phyloP scores from a whole-genome alignment of 2,888 invertebrate genomes.

The Polydrusus tereticollis region DNA sequence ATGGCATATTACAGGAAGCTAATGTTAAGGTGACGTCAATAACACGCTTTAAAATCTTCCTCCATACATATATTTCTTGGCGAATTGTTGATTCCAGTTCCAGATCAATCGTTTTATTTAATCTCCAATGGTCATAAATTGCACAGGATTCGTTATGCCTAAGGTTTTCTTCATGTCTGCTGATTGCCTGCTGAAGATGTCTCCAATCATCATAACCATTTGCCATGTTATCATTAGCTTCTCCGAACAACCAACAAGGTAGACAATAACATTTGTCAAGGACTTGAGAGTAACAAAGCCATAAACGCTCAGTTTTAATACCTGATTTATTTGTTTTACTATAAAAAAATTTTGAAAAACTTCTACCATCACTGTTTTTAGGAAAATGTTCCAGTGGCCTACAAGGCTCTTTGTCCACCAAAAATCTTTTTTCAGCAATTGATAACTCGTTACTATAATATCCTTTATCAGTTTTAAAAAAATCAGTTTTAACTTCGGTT shows the following conservation, averaged over 20 bases:
- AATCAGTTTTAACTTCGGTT: neutral
- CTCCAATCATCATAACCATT: neutral
- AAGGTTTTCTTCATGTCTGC: slow-evolving; percentile 8
- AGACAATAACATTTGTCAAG: slow-evolving; percentile 3
- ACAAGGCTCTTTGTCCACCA: neutral
- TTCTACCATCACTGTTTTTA: neutral
- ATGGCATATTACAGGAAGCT: neutral
- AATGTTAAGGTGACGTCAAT: slow-evolving; percentile 17
- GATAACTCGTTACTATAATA: neutral
- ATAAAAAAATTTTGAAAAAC: neutral
- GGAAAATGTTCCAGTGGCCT: neutral
- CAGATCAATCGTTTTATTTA: slow-evolving; percentile 4
- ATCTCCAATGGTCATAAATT: slow-evolving; percentile 13
- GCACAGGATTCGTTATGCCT: slow-evolving; percentile 5
- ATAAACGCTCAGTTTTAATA: neutral
- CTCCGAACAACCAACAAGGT: slow-evolving; percentile 12
- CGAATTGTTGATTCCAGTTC: slow-evolving; percentile 15
- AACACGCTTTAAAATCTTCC: slow-evolving; percentile 12
- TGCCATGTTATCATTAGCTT: neutral
- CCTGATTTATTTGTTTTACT: slow-evolving; percentile 1
- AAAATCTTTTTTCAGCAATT: neutral
- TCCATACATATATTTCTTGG: slow-evolving; percentile 16
- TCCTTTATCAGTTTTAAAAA: slow-evolving; percentile 3
- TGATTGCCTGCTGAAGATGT: slow-evolving; percentile 1
- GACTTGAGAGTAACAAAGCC: slow-evolving; percentile 2